A percentile compares a stretch with the other conserved stretches of the same genome.
phyloP scores from a whole-genome alignment of 2,797 vertebrate genomes.

The Pangasius krempfi region DNA sequence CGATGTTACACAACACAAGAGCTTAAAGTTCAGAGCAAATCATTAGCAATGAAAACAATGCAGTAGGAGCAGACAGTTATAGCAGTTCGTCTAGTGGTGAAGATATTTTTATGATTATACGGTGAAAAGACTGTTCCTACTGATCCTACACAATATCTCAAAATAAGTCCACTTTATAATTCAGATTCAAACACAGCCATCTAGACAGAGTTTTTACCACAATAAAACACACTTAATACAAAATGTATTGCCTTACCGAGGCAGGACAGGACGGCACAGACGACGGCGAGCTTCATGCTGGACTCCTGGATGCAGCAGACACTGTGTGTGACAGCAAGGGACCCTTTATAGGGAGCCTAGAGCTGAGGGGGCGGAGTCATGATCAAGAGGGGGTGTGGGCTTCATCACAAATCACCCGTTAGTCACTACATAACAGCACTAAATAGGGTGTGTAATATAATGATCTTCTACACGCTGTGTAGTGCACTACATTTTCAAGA shows the following conservation, averaged over 20 bases:
- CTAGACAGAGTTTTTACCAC: neutral
- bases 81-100: neutral
- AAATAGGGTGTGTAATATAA: neutral
- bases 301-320: constrained; percentile 56
- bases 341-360: constrained; percentile 69
- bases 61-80: neutral
- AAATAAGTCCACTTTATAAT: neutral
- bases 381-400: constrained; percentile 14
- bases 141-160: neutral
- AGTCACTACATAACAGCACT: neutral
- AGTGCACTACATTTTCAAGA: neutral
- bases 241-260: constrained; percentile 66
- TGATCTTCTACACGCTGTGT: neutral
- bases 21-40: neutral
- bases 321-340: neutral
- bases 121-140: too few relatives aligned
- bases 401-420: neutral
- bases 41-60: neutral
- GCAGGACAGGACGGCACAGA: constrained; percentile 64
- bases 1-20: neutral
- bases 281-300: constrained; percentile 70
- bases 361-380: constrained; percentile 31
- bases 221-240: too few relatives aligned
- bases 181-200: neutral
- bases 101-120: neutral